Base-by-base conservation (phyloP, 2,888 invertebrate species). In the Hirtodrosophila trivittata region DNA sequence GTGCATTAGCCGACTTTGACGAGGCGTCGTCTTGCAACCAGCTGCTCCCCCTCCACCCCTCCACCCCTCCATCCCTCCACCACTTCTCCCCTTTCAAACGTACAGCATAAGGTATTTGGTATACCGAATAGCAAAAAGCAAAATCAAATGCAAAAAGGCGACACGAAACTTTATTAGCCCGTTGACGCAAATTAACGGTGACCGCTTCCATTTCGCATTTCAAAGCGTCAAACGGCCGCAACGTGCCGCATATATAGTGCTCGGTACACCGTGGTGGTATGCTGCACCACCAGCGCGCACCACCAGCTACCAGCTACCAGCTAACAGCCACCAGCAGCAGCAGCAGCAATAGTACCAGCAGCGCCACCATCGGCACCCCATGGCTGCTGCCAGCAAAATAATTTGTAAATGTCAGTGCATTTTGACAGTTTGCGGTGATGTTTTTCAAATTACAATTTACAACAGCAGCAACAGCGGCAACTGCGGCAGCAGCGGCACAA, bases 351-450 rank as follows among this genome's bases (percentile, higher is more conserved):
- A 9, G 32, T 6, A n/a, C 3, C 32, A 50, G 16, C 39, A 47
- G n/a, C 57, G 49, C 43, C 47, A 32, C 12, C 30, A 26, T 12
- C 30, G 64, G 52, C 74, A 73, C 70, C 74, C 74, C 70, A 67
- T 59, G 67, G 66, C 65, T 67, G 75, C 86, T 83, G 81, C 81
- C 75, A 86, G 76, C 78, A 67, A 89, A 89, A 89, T 88, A 89
- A 89, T 89, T 89, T 89, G 89, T 89, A 89, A 89, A 89, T 89
- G 89, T 89, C 89, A 89, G 83, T 80, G 88, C 85, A 89, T 89
- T 89, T 89, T 89, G 89, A 89, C 89, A 89, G 89, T 89, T 88
- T 86, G 88, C 75, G 89, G 88, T 89, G 89, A 89, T 89, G 88
- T 88, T 88, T 89, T 88, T 87, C 88, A 89, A 89, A 89, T 89